Evolutionary conservation across 2,797 vertebrate species (phyloP).

Genomic region (Lemur catta): DNA sequence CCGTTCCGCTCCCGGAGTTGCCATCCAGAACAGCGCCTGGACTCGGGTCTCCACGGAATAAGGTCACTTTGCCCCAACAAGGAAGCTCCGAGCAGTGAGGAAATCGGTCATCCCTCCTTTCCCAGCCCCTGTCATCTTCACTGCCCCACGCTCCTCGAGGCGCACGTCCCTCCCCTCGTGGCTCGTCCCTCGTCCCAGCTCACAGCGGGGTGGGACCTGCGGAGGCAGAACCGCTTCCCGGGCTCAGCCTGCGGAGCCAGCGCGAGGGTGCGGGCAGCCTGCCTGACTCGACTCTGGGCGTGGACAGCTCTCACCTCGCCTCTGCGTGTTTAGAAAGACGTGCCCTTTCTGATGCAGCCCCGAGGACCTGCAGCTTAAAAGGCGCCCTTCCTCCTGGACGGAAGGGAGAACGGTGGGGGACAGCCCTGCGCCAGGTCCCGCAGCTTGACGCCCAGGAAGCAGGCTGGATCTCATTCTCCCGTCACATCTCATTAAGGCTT

Average conservation of each 20-base stretch:
- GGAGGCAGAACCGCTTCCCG: background rate
- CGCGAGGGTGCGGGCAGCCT: background rate
- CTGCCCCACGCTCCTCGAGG: background rate
- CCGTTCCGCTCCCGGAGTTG: rapidly evolving
- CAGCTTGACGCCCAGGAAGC: background rate
- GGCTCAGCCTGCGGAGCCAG: background rate
- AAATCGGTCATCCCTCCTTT: background rate
- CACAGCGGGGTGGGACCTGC: too few relatives aligned
- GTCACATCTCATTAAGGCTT: background rate
- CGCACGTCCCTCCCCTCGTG: background rate
- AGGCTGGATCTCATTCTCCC: background rate
- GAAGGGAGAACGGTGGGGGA: rapidly evolving
- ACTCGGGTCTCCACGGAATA: background rate
- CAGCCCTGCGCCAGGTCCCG: background rate
- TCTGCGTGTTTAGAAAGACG: background rate
- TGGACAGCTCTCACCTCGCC: background rate
- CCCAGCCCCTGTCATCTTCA: background rate
- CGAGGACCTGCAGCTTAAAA: background rate
- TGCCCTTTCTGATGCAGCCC: background rate
- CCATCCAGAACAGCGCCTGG: background rate
- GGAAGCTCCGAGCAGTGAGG: background rate
- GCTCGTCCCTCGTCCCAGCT: background rate
- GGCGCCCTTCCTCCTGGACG: background rate
- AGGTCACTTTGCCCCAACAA: background rate
- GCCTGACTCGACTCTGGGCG: background rate